Conservation (phyloP, 2,888 invertebrate genomes). For the Leptinotarsa peninsularis region DNA sequence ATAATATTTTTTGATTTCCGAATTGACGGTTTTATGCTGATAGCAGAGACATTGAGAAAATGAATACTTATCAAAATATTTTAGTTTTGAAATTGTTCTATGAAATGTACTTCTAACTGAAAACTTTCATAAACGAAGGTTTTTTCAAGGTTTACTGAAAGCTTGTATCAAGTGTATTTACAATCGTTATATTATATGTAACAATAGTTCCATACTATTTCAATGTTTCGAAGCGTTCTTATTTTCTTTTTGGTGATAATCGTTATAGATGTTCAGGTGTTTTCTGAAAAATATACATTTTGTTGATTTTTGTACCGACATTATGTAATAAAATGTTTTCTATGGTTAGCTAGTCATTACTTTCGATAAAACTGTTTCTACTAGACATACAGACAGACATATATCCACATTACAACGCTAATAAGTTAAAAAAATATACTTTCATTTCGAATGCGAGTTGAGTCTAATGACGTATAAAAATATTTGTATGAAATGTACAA, state of each 20-base stretch:
- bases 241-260: slow-evolving; percentile 8
- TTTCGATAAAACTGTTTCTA: slow-evolving; percentile 11
- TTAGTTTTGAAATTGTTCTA: neutral
- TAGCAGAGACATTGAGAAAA: no score
- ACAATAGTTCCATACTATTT: slow-evolving; percentile 11
- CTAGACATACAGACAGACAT: neutral
- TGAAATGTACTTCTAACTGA: neutral
- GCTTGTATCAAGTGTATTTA: slow-evolving; percentile 41
- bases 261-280: slow-evolving; percentile 25
- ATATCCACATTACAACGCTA: neutral
- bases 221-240: slow-evolving; percentile 28
- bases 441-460: no score
- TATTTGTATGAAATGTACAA: no score
- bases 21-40: no score
- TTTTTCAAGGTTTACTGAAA: slow-evolving; percentile 24
- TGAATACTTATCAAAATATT: neutral
- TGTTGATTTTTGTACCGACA: slow-evolving; percentile 39
- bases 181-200: slow-evolving; percentile 31
- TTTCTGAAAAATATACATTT: slow-evolving; percentile 29
- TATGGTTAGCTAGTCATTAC: neutral
- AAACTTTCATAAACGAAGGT: neutral
- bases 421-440: neutral
- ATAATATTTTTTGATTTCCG: no score
- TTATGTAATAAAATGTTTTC: slow-evolving; percentile 34
- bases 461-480: no score